Evolutionary conservation across 2,797 vertebrate species (phyloP).

Genomic region (Chromobotia macracanthus): DNA sequence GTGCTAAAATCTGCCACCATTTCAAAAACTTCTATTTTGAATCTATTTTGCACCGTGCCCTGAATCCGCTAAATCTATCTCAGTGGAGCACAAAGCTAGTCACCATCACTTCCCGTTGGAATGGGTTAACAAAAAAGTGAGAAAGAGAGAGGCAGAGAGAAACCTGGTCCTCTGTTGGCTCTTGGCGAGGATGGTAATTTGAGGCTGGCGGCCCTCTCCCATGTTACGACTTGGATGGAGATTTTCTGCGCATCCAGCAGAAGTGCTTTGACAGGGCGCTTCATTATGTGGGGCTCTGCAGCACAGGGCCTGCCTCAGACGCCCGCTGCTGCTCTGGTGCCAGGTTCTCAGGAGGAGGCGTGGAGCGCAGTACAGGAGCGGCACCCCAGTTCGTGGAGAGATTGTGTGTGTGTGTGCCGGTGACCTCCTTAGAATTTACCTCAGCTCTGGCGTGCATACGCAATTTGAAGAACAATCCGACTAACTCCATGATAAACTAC

Average conservation of each 20-base stretch:
- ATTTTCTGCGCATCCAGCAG: conserved; percentile 78
- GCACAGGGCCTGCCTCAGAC: conserved; percentile 69
- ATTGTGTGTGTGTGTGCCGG: conserved; percentile 54
- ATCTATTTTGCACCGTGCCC: conserved; percentile 34
- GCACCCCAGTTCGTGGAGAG: conserved; percentile 57
- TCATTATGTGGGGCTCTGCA: conserved; percentile 79
- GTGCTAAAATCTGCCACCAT: conserved; percentile 28
- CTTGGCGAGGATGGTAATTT: conserved; percentile 60
- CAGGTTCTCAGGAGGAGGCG: conserved; percentile 70
- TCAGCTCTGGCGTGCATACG: conserved; percentile 52
- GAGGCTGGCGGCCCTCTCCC: conserved; percentile 76
- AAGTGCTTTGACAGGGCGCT: conserved; percentile 77
- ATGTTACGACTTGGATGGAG: conserved; percentile 77
- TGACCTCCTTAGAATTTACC: conserved; percentile 58
- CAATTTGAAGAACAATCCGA: conserved; percentile 32
- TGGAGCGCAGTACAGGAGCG: conserved; percentile 49
- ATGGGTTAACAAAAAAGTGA: conserved; percentile 14
- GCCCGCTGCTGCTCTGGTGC: conserved; percentile 63
- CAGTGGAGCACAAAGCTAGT: conserved; percentile 35
- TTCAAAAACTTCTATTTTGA: conserved; percentile 35
- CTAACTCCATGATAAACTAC: conserved; percentile 7
- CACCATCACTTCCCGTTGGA: conserved; percentile 36
- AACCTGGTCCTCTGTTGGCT: conserved; percentile 46
- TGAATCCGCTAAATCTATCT: conserved; percentile 40
- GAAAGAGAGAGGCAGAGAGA: background rate